Conservation (phyloP, 2,797 vertebrate species). For the Oceanodroma leucorhoa region DNA sequence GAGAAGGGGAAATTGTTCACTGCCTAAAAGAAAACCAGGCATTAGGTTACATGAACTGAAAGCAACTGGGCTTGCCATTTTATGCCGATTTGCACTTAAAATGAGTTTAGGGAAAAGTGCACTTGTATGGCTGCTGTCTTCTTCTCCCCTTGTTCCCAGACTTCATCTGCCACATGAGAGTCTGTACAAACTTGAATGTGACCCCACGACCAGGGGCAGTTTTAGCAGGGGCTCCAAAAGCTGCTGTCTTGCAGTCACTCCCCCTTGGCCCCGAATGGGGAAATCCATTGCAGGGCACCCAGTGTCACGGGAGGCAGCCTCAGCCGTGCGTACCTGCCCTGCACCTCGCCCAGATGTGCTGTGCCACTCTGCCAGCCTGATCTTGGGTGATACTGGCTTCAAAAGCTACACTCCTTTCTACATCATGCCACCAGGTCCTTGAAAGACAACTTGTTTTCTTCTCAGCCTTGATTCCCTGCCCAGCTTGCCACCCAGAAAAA, state of each 20-base stretch:
- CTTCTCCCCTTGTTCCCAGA: not conserved
- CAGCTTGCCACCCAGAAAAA: not conserved
- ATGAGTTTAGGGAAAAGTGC: not conserved
- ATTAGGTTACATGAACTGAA: not conserved
- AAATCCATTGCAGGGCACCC: not conserved
- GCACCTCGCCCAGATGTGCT: not conserved
- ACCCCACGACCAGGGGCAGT: not conserved
- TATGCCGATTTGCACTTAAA: not conserved
- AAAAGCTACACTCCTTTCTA: not conserved
- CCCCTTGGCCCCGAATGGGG: fast-evolving
- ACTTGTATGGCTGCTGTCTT: not conserved
- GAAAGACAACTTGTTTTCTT: not conserved
- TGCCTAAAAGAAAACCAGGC: not conserved
- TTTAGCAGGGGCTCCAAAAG: not conserved
- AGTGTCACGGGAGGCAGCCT: not conserved
- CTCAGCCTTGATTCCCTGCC: not conserved
- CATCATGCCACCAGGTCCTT: not conserved
- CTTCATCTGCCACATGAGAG: not conserved
- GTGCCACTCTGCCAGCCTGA: not conserved
- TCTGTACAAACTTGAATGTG: not conserved
- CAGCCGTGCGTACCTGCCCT: not conserved
- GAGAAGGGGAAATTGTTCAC: not conserved
- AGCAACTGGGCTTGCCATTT: not conserved
- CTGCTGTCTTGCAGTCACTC: not conserved
- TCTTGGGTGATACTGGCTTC: not conserved